Evolutionary conservation across 23 tunicate genomes (phyloP).

Genomic region (Ascidia mentula): DNA sequence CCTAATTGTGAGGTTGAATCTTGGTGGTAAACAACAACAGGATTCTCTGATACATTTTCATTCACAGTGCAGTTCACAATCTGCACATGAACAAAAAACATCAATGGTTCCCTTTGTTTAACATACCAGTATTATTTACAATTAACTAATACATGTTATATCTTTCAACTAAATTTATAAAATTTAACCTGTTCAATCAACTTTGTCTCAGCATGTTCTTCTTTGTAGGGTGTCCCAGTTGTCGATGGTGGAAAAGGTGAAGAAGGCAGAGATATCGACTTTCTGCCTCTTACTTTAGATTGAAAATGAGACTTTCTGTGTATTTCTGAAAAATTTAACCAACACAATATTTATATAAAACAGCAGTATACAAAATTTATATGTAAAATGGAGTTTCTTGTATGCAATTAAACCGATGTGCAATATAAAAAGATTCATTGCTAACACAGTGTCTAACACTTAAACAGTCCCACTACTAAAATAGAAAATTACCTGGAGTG

Average conservation of each 20-base stretch:
- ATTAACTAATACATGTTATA: neutral
- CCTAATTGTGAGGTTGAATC: slow-evolving; percentile 19
- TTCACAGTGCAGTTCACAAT: slow-evolving; percentile 27
- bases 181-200: slow-evolving; percentile 25
- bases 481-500: slow-evolving; percentile 9
- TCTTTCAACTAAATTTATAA: neutral
- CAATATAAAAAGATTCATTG: no score
- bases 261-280: slow-evolving; percentile 34
- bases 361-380: no score
- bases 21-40: slow-evolving; percentile 24
- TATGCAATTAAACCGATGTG: no score
- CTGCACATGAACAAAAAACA: no score
- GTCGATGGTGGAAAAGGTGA: slow-evolving; percentile 26
- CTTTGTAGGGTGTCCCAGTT: neutral
- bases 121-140: neutral
- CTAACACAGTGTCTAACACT: no score
- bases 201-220: slow-evolving; percentile 31
- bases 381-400: no score
- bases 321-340: neutral
- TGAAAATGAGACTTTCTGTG: neutral
- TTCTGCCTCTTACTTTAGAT: neutral
- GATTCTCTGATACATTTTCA: neutral
- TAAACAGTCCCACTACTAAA: no score
- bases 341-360: no score
- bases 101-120: no score